Base-by-base conservation (phyloP, 2,888 invertebrate species). In the Meiosimyza platycephala region DNA sequence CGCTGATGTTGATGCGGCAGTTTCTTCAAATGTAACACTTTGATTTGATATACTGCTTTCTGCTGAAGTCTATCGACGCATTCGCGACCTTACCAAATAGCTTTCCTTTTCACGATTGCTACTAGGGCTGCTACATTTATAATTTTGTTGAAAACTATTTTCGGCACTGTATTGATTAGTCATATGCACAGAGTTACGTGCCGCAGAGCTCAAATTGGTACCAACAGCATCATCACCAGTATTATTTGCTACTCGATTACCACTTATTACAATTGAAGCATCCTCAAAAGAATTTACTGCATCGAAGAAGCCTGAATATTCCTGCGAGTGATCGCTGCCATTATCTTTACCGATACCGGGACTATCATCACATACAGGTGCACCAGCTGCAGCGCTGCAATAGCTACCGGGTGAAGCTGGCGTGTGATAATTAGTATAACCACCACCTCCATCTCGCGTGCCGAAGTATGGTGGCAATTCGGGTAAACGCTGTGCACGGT, bases 11-110 rank as follows among this genome's bases (percentile, higher is more conserved):
- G n/a, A n/a, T n/a, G n/a, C n/a, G 12, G 62, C 69, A 11, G 78
- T 75, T 54, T 87, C 87, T 68, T 87, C 87, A 66, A 85, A 76
- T 71, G 84, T 87, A 15, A 84, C 77, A 73, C 88, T 88, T 74
- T 88, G 87, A 79, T 86, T 87, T 48, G 87, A 87, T 47, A 87
- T 85, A 76, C 87, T 87, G 71, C 88, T 88, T 75, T 88, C 87
- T 4, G 86, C 87, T 0, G 87, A 88, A 2, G 88, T 85, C 76
- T 88, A 88, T 7, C 88, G 83, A 4, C 85, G 80, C 84, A 87
- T 87, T 52, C 81, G 79, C 2, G 81, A 79, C 40, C 82, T 80
- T 22, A 82, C 80, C 13, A 80, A 79, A 16, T 16, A 5, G 7
- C 22, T 11, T 11, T 81, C 81, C 50, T 80, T 82, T 16, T 68